Conservation (phyloP, 2,888 invertebrate species). For the Tetramorium bicarinatum region DNA sequence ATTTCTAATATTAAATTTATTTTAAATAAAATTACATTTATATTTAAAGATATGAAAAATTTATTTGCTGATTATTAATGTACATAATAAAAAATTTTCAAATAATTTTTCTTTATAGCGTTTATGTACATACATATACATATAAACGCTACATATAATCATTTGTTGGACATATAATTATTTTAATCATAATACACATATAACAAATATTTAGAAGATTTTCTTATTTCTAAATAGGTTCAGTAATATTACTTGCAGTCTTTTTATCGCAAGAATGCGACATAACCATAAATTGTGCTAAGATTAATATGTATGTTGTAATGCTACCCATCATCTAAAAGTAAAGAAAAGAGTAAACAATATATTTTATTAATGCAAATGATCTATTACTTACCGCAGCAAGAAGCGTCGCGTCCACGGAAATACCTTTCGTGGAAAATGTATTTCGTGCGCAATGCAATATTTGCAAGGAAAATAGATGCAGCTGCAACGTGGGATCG, state of each 20-base stretch:
- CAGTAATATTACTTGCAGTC: not conserved
- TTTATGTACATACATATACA: too few species aligned
- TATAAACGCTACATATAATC: too few species aligned
- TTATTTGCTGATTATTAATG: too few species aligned
- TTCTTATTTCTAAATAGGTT: not conserved
- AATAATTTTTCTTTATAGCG: too few species aligned
- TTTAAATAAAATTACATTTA: too few species aligned
- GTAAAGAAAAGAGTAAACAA: not conserved
- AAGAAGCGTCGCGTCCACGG: not conserved
- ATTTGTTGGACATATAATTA: too few species aligned
- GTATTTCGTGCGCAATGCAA: not conserved
- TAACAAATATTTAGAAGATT: not conserved
- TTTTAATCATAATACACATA: not conserved
- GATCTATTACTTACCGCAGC: not conserved
- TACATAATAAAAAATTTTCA: too few species aligned
- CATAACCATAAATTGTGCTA: not conserved
- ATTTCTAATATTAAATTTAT: too few species aligned
- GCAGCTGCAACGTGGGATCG: not conserved
- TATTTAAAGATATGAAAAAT: too few species aligned
- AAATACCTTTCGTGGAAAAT: constrained; percentile 2
- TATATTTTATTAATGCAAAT: not conserved
- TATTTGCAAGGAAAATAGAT: constrained; percentile 1
- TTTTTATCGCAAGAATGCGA: not conserved
- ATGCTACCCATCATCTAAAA: constrained; percentile 2
- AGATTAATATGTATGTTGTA: not conserved